These are phyloP conservation scores for Aptenodytes forsteri DNA, from an alignment of 2,113 vertebrate genomes.

Conservation along the genomic window DNA sequence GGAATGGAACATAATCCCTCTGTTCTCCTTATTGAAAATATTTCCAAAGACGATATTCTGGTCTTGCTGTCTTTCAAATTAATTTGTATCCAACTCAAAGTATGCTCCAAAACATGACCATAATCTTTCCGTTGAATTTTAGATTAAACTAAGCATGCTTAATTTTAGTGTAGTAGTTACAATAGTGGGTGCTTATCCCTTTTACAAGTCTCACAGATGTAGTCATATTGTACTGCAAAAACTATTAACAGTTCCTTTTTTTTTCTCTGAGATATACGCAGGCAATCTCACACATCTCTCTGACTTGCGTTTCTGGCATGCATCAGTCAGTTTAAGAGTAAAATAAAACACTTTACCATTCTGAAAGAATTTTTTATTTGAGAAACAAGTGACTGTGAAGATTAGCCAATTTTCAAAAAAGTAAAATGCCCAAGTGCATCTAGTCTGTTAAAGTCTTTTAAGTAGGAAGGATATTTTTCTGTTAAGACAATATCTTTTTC, in stretches of 20 bases:
- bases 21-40: background rate
- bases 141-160: background rate
- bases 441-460: background rate
- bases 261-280: background rate
- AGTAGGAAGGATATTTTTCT: background rate
- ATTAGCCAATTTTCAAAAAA: background rate
- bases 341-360: background rate
- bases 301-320: background rate
- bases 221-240: background rate
- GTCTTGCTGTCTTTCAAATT: background rate
- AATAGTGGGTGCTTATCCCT: background rate
- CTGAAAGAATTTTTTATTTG: background rate
- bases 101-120: background rate
- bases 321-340: background rate
- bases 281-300: background rate
- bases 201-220: background rate
- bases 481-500: background rate
- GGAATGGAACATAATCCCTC: background rate
- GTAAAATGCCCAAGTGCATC: background rate
- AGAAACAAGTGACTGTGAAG: background rate
- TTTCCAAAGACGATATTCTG: background rate
- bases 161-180: background rate
- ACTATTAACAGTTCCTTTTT: background rate
- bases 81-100: background rate
- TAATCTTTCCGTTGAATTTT: background rate